Evolutionary conservation across 2,797 vertebrate species (phyloP), one percentile per base, ranked within the genome.

Genomic region (Hirundo rustica): DNA sequence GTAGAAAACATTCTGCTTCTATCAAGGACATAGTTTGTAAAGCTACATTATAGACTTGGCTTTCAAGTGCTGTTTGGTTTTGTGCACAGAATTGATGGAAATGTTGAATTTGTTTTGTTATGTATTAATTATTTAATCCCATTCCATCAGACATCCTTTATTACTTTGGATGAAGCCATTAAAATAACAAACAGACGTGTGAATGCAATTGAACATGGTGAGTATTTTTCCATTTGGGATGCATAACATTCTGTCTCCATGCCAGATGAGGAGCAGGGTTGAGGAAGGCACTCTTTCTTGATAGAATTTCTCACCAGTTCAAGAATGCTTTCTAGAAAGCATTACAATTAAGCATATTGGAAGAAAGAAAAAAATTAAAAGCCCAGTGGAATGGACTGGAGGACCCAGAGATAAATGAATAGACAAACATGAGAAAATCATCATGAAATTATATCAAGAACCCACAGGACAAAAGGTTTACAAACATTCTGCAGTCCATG

Each of bases 111-210:
- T 81, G 20, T 50, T 47, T 30, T 92, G 36, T 44, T 66, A 27
- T 40, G 4, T 92, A 67, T 77, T 95, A 92, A 94, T 78, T 92
- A 70, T 80, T 93, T 93, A 85, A 91, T 95, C 38, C 62, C 7
- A 54, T 95, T 95, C 84, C 54, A 44, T 86, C 93, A 99, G 99
- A 99, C 99, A 32, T 99, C 99, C 74, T 99, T 99, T 92, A 98
- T 99, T 93, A 99, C 99, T 40, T 97, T 99, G 98, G 99, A 99
- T 93, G 99, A 99, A 98, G 99, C 99, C 88, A 99, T 99, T 92
- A 99, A 99, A 98, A 99, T 99, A 96, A 99, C 99, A 57, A 99
- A 99, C 97, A 98, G 99, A 58, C 99, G 99, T 58, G 99, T 99
- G 88, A 99, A 99, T 57, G 99, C 99, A 79, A 99, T 99, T 55